Conservation (phyloP, 2,888 invertebrate genomes). For the Chaetogeoica ovagalla region DNA sequence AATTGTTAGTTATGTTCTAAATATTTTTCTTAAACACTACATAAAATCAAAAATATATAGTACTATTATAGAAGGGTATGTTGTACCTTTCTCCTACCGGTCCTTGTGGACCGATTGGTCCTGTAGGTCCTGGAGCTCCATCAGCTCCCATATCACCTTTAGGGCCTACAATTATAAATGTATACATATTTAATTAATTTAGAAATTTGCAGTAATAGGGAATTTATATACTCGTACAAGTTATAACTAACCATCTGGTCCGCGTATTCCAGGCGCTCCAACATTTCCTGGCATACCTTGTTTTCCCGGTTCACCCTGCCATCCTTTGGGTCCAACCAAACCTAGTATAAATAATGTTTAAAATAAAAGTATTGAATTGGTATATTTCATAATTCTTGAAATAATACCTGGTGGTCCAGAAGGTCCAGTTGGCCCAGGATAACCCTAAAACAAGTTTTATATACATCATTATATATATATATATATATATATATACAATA, state of each 20-base stretch:
- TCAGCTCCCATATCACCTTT: constrained; percentile 71
- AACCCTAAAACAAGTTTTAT: constrained; percentile 15
- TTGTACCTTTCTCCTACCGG: constrained; percentile 41
- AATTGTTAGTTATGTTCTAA: not conserved
- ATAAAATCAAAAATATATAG: no score
- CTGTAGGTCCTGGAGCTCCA: constrained; percentile 58
- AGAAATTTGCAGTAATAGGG: not conserved
- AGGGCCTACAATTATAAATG: constrained; percentile 62
- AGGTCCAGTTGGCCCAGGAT: constrained; percentile 43
- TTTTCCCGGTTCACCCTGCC: constrained; percentile 72
- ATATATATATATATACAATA: no score
- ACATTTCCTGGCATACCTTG: constrained; percentile 58
- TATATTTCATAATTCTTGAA: not conserved
- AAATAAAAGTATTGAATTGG: not conserved
- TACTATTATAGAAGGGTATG: not conserved
- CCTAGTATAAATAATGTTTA: constrained; percentile 58
- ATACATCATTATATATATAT: not conserved
- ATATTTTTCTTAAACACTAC: no score
- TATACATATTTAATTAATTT: not conserved
- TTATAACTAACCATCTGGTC: constrained; percentile 56
- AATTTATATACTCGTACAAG: constrained; percentile 3
- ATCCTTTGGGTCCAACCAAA: constrained; percentile 72
- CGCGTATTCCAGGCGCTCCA: constrained; percentile 54
- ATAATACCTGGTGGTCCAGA: constrained; percentile 41
- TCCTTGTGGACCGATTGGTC: constrained; percentile 54